phyloP scores from a whole-genome alignment of 92 coral and sea anemone genomes.

The Phymanthus crucifer region DNA sequence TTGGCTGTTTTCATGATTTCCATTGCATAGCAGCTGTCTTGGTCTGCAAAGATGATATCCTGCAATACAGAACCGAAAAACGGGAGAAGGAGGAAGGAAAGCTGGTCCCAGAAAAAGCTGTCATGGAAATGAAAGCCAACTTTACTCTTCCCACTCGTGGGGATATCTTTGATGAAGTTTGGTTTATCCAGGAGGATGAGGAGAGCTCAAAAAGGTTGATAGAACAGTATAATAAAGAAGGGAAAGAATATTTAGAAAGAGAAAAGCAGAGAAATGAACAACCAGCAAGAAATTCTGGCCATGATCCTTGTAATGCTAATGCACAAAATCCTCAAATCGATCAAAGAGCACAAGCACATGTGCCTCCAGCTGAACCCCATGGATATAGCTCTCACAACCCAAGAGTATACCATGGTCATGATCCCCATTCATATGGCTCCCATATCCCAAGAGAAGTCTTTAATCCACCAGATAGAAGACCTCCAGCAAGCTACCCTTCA shows the following conservation, averaged over 20 bases:
- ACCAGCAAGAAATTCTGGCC: slow-evolving; percentile 4
- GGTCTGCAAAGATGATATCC: slow-evolving; percentile 69
- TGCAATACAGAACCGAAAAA: slow-evolving; percentile 68
- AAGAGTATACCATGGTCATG: background rate
- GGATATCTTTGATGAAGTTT: slow-evolving; percentile 80
- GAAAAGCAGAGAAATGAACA: slow-evolving; percentile 21
- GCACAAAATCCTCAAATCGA: background rate
- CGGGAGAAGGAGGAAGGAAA: slow-evolving; percentile 86
- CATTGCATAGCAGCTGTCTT: slow-evolving; percentile 79
- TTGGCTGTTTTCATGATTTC: slow-evolving; percentile 76
- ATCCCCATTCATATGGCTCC: background rate
- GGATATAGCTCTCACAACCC: background rate
- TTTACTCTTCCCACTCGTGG: slow-evolving; percentile 87
- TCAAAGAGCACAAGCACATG: background rate
- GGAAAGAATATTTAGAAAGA: slow-evolving; percentile 64
- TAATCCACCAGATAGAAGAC: background rate
- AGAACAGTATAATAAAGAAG: slow-evolving; percentile 68
- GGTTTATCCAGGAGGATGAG: slow-evolving; percentile 90
- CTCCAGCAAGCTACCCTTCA: background rate
- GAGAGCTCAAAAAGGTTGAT: slow-evolving; percentile 61
- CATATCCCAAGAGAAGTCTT: background rate
- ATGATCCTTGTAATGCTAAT: background rate
- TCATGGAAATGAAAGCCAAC: slow-evolving; percentile 96
- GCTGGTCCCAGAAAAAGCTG: slow-evolving; percentile 81
- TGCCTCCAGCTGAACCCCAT: background rate